Percentiles rank a stretch among this genome's conserved stretches.
phyloP scores from a whole-genome alignment of 2,888 invertebrate genomes.

The Xylophagus ater region DNA sequence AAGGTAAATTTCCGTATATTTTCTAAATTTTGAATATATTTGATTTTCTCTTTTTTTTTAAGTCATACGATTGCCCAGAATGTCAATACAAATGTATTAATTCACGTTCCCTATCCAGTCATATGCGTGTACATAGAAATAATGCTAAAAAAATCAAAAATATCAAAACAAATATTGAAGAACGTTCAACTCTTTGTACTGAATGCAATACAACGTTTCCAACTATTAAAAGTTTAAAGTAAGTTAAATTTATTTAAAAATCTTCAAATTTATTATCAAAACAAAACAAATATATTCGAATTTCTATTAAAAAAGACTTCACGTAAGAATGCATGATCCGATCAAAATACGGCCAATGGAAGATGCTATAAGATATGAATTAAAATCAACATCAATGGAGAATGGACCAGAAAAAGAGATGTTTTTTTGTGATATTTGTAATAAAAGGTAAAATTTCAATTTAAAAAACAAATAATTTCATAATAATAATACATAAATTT shows the following conservation, averaged over 20 bases:
- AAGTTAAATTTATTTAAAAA: conserved; percentile 9
- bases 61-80: no score
- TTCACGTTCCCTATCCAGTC: conserved; percentile 49
- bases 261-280: background rate
- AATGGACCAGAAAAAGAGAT: conserved; percentile 27
- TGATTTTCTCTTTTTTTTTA: no score
- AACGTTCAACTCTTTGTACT: conserved; percentile 37
- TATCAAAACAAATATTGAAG: conserved; percentile 4
- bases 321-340: conserved; percentile 63
- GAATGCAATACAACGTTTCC: conserved; percentile 58
- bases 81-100: no score
- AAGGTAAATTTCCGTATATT: no score
- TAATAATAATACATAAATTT: conserved; percentile 29
- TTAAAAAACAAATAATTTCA: conserved; percentile 38
- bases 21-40: no score
- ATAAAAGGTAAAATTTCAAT: conserved; percentile 32
- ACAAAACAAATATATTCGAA: no score
- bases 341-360: conserved; percentile 42
- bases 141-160: conserved; percentile 1
- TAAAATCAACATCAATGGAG: conserved; percentile 28
- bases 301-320: no score
- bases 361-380: conserved; percentile 28
- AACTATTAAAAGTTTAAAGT: conserved; percentile 47
- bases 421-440: conserved; percentile 46
- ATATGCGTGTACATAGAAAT: conserved; percentile 48